Evolutionary conservation across 2,113 vertebrate genomes (phyloP).

Genomic region (Suricata suricatta): DNA sequence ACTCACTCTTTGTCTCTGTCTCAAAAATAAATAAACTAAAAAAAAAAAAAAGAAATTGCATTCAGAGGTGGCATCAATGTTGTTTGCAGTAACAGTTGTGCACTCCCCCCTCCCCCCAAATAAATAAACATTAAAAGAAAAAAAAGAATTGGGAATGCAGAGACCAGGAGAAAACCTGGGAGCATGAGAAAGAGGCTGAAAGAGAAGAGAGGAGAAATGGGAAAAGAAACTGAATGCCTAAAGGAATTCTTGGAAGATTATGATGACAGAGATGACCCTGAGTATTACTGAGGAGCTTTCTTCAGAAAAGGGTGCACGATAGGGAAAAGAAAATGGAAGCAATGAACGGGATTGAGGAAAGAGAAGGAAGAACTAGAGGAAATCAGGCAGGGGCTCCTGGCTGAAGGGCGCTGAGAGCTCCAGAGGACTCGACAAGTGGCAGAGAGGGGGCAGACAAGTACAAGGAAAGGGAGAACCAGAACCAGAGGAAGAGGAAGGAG

Average conservation of each 20-base stretch:
- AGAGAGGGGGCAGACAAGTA: constrained; percentile 92
- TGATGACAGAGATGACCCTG: neutral
- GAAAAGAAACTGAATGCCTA: neutral
- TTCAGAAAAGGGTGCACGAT: constrained; percentile 97
- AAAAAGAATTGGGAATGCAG: neutral
- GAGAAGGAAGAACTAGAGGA: constrained; percentile 99
- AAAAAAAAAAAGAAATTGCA: neutral
- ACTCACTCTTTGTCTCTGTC: too few relatives aligned
- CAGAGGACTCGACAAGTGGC: constrained; percentile 99
- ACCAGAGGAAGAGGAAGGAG: constrained; percentile 90
- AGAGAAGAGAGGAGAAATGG: neutral
- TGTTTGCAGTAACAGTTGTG: too few relatives aligned
- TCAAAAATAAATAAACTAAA: too few relatives aligned
- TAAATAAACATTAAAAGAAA: too few relatives aligned
- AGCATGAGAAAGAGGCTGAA: neutral
- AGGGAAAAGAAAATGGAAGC: constrained; percentile 98
- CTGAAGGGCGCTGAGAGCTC: constrained; percentile 97
- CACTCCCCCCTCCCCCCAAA: too few relatives aligned
- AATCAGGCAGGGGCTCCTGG: constrained; percentile 96
- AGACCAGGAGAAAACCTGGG: neutral
- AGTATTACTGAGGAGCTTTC: constrained; percentile 93
- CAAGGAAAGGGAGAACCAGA: constrained; percentile 92
- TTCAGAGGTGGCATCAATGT: too few relatives aligned
- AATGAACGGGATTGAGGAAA: constrained; percentile 96
- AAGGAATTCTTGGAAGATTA: neutral